Evolutionary conservation across 2,888 invertebrate species (phyloP), one percentile per base, ranked within the genome.

Genomic region (Horisme vitalbata): DNA sequence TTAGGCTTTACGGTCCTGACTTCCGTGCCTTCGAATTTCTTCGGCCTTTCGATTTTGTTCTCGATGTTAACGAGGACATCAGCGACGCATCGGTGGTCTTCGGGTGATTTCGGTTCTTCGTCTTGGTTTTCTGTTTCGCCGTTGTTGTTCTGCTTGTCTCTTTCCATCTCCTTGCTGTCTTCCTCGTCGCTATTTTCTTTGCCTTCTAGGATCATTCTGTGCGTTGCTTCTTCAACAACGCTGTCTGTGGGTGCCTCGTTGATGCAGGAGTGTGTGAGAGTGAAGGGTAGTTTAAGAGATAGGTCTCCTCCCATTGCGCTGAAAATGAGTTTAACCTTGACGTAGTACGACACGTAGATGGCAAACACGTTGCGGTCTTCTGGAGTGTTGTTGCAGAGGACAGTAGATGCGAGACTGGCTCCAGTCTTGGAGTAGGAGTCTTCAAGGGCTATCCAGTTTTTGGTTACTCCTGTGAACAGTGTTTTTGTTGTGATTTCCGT

Each of bases 381-480:
- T 0, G 93, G 92, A 9, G 91, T 90, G 72, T 86, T 79, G 63
- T 85, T 73, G 67, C 83, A 88, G 34, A 93, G 73, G 8, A 92
- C 90, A n/a, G 92, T 92, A 3, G 92, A 92, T 0, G 93, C 91
- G 1, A 92, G 90, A 31, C 92, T 92, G 30, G 92, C 92, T 0
- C 91, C 93, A 20, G 92, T 90, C 71, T 94, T 93, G 33, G 94
- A 94, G 71, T 95, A 93, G 0, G 95, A 94, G 64, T 96, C 96
- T 77, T 96, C 96, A n/a, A 96, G 83, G 0, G 96, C 96, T 57
- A 96, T 96, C 96, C 96, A 96, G 75, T 96, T 96, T 81, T 96
- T 96, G 31, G 96, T 96, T 8, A 94, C 92, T 7, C 95, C 95
- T 89, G 93, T 26, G 51, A 55, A 71, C 20, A 62, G 60, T 5